A percentile compares a stretch with the other conserved stretches of the same genome.
These are phyloP conservation scores for Cossypha polioptera DNA, from an alignment of 2,797 vertebrate genomes.

Conservation along the genomic window DNA sequence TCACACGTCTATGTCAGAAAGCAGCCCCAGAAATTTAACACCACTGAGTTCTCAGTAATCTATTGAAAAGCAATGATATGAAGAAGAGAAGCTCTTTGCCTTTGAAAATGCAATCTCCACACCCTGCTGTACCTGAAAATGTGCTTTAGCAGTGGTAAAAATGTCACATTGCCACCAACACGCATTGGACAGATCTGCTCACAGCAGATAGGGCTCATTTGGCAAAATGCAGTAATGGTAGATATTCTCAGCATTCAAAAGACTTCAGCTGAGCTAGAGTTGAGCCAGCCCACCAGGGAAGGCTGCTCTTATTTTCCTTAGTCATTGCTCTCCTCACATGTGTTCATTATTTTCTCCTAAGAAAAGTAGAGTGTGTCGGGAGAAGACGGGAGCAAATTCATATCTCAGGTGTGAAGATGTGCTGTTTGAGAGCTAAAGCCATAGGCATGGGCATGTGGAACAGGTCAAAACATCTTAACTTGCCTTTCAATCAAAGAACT, in stretches of 20 bases:
- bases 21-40: slow-evolving; percentile 22
- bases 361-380: not conserved
- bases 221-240: not conserved
- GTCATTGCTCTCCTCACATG: not conserved
- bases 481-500: not conserved
- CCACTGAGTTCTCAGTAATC: not conserved
- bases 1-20: not conserved
- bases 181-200: not conserved
- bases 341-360: not conserved
- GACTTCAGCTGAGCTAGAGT: not conserved
- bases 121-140: slow-evolving; percentile 9
- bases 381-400: not conserved
- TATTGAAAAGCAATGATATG: not conserved
- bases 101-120: slow-evolving; percentile 6
- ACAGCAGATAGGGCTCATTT: not conserved
- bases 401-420: not conserved
- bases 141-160: not conserved
- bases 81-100: not conserved
- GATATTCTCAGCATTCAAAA: not conserved
- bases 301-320: not conserved
- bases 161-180: not conserved
- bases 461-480: not conserved
- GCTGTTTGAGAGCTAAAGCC: not conserved
- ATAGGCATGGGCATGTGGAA: not conserved
- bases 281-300: not conserved